Conservation (phyloP, 2,113 vertebrate species). For the Tragelaphus imberbis region DNA sequence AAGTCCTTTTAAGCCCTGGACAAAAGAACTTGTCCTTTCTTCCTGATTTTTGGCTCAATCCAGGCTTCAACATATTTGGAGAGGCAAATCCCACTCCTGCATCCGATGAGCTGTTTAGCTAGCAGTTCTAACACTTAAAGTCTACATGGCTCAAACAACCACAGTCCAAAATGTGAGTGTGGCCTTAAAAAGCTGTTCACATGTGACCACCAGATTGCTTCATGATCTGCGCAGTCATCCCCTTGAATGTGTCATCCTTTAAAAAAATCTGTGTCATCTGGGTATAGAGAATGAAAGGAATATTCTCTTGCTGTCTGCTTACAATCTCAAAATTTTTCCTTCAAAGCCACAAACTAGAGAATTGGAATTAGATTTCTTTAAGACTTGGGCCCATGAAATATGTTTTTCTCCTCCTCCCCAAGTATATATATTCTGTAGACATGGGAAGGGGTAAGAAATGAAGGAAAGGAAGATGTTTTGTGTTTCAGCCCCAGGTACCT, state of each 20-base stretch:
- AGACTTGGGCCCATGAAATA: not conserved
- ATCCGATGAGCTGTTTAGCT: constrained; percentile 36
- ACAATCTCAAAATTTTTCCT: constrained; percentile 15
- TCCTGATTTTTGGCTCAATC: constrained; percentile 13
- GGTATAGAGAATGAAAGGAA: constrained; percentile 30
- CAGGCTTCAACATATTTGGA: not conserved
- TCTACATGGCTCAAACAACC: not conserved
- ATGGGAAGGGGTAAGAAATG: not conserved
- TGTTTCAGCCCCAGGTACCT: not conserved
- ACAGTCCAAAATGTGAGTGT: constrained; percentile 10
- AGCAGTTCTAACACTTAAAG: not conserved
- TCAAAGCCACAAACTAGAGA: not conserved
- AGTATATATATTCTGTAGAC: not conserved
- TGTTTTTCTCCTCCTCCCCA: not conserved
- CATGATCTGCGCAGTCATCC: constrained; percentile 38
- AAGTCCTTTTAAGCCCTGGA: not conserved
- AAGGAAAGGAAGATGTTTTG: not conserved
- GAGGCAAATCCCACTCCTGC: constrained; percentile 36
- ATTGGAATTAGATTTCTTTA: not conserved
- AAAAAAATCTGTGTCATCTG: constrained; percentile 57
- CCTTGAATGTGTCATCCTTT: constrained; percentile 35
- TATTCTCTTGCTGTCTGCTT: constrained; percentile 20
- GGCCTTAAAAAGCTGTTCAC: constrained; percentile 30
- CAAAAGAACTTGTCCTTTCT: constrained; percentile 9
- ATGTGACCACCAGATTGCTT: constrained; percentile 52